These are phyloP conservation scores for Labeo calbasu DNA, from an alignment of 2,797 vertebrate species.

Conservation along the genomic window DNA sequence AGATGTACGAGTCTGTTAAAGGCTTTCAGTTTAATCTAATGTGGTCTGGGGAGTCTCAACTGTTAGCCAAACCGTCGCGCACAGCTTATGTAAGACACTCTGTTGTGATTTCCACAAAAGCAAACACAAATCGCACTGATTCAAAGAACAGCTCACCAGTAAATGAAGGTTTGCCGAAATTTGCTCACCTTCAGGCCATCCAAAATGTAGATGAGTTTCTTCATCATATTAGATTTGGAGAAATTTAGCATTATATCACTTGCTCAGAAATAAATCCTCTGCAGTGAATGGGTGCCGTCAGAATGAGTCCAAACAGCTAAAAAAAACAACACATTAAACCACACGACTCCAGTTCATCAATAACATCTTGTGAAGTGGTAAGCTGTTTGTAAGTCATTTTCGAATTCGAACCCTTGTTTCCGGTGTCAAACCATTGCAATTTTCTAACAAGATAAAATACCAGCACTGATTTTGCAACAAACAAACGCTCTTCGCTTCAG, in stretches of 20 bases:
- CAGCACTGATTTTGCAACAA: neutral
- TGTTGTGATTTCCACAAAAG: neutral
- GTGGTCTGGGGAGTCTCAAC: conserved; percentile 1
- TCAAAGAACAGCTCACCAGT: neutral
- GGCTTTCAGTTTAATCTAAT: conserved; percentile 12
- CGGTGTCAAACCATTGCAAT: neutral
- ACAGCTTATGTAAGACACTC: neutral
- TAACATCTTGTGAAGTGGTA: neutral
- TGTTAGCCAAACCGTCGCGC: neutral
- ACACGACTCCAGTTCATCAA: neutral
- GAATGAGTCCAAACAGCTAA: neutral
- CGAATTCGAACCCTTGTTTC: neutral
- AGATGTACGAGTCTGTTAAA: conserved; percentile 17
- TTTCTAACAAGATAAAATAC: neutral
- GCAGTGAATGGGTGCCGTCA: neutral
- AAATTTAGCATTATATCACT: neutral
- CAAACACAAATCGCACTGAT: neutral
- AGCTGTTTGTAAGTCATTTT: neutral
- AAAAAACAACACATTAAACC: neutral
- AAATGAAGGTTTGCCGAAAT: neutral
- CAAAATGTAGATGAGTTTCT: neutral
- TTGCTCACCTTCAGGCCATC: neutral
- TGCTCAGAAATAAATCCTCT: neutral
- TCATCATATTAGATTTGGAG: neutral
- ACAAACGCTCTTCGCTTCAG: neutral